Evolutionary conservation across 2,797 vertebrate species (phyloP).

Genomic region (Haliaeetus albicilla): DNA sequence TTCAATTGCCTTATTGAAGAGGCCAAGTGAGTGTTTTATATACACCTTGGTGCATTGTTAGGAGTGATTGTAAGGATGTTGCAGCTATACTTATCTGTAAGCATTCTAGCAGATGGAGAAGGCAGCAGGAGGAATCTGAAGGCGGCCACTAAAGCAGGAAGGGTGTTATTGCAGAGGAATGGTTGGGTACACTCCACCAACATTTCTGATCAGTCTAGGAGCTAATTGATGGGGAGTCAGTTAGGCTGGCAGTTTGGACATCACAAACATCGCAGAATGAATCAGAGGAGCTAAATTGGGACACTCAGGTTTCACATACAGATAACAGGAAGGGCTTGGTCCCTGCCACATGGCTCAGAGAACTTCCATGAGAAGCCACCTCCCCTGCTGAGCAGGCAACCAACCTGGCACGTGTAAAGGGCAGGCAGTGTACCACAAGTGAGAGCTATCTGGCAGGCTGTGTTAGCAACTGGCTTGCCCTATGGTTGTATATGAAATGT

Average conservation of each 20-base stretch:
- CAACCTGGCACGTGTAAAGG: background rate
- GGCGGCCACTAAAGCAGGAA: background rate
- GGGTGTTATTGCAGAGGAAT: background rate
- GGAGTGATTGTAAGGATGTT: background rate
- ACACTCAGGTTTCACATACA: background rate
- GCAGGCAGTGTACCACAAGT: accelerated
- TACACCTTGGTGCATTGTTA: background rate
- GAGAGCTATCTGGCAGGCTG: background rate
- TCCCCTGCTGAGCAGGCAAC: background rate
- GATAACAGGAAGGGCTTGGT: background rate
- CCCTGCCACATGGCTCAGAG: background rate
- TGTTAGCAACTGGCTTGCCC: background rate
- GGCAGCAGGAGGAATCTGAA: background rate
- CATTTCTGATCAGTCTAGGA: background rate
- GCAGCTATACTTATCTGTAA: background rate
- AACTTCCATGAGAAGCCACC: background rate
- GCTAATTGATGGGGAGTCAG: background rate
- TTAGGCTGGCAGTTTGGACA: background rate
- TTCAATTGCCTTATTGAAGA: background rate
- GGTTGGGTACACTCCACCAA: background rate
- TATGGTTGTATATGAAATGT: background rate
- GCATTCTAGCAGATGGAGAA: background rate
- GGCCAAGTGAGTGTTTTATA: background rate
- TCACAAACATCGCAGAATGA: background rate
- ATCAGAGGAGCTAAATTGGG: background rate